Evolutionary conservation across 2,797 vertebrate species (phyloP).

Genomic region (Xenops minutus): DNA sequence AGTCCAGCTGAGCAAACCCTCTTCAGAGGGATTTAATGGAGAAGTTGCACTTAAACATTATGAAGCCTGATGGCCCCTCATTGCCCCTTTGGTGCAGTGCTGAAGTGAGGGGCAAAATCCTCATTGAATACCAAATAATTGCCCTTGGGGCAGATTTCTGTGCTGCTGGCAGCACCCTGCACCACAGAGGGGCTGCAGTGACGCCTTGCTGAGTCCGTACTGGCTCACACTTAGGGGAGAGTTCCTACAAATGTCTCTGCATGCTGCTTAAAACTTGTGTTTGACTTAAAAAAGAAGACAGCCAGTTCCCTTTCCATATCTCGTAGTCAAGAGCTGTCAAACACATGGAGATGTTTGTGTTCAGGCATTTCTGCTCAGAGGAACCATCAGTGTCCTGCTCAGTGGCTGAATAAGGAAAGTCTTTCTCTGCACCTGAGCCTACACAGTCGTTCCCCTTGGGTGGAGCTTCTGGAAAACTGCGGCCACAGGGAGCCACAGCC

Average conservation of each 20-base stretch:
- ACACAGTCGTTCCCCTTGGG: background rate
- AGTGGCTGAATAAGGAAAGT: background rate
- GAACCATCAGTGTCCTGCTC: background rate
- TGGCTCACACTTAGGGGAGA: background rate
- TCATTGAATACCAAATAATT: background rate
- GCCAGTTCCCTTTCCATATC: background rate
- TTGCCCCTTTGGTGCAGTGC: background rate
- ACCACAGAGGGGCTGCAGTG: rapidly evolving
- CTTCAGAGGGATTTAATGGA: background rate
- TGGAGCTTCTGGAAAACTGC: background rate
- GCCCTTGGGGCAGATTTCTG: background rate
- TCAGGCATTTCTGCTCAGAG: background rate
- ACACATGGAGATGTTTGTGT: background rate
- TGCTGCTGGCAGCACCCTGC: background rate
- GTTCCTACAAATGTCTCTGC: background rate
- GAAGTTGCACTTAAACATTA: background rate
- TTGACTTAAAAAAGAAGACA: background rate
- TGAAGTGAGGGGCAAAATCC: background rate
- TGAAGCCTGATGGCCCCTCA: background rate
- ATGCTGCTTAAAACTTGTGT: background rate
- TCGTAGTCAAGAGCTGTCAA: background rate
- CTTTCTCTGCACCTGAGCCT: background rate
- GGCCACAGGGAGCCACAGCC: background rate
- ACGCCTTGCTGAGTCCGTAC: rapidly evolving
- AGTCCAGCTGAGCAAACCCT: background rate